Percentiles rank a stretch among this genome's conserved stretches.
phyloP scores from a whole-genome alignment of 2,113 vertebrate genomes.

The Pluvianellus socialis region DNA sequence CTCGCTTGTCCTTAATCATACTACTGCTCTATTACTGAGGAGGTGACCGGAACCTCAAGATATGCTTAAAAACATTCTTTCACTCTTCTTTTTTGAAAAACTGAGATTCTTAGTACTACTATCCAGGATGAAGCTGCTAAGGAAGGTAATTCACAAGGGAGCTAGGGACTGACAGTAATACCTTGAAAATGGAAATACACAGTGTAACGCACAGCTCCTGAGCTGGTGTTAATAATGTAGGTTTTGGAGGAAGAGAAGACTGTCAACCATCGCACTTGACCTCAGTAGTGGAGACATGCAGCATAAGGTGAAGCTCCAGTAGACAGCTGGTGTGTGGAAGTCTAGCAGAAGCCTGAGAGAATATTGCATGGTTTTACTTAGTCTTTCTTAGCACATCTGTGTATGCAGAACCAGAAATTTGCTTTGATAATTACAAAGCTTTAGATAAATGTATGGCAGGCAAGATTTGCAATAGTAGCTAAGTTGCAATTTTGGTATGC shows the following conservation, averaged over 20 bases:
- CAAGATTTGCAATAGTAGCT: not conserved
- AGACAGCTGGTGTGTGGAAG: not conserved
- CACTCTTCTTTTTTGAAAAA: not conserved
- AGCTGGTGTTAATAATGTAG: not conserved
- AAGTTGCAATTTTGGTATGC: not conserved
- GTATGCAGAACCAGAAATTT: not conserved
- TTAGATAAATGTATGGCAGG: fast-evolving
- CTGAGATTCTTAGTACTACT: not conserved
- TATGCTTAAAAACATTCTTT: not conserved
- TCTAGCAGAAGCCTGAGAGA: not conserved
- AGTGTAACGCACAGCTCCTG: not conserved
- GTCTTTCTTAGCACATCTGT: not conserved
- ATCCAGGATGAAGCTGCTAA: not conserved
- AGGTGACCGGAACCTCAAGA: not conserved
- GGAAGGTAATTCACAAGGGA: not conserved
- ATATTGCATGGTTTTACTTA: not conserved
- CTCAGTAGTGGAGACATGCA: not conserved
- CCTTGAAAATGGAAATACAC: not conserved
- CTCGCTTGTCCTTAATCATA: not conserved
- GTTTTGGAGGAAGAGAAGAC: not conserved
- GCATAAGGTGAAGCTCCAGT: not conserved
- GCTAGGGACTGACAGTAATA: not conserved
- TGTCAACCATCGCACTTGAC: not conserved
- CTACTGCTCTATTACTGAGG: not conserved
- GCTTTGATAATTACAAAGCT: not conserved